Evolutionary conservation across 2,888 invertebrate species (phyloP).

Genomic region (Schrankia costaestrigalis): DNA sequence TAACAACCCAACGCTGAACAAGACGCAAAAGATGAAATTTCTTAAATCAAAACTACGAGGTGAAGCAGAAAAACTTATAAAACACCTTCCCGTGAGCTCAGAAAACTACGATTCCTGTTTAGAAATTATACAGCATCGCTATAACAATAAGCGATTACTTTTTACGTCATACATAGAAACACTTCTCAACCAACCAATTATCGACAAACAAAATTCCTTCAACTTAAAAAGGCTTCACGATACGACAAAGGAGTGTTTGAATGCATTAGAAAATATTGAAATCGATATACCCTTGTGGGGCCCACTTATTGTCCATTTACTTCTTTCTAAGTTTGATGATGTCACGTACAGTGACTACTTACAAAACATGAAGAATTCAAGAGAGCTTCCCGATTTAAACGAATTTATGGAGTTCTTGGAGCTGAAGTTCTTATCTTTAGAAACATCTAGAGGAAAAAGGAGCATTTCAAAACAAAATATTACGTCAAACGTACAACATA

Average conservation of each 20-base stretch:
- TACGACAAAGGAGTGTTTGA: slow-evolving; percentile 1
- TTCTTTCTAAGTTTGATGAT: neutral
- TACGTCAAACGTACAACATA: too few relatives aligned
- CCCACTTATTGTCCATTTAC: neutral
- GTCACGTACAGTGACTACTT: neutral
- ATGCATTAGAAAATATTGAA: neutral
- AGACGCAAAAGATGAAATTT: too few relatives aligned
- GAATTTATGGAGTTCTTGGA: neutral
- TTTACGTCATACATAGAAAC: slow-evolving; percentile 5
- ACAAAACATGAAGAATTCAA: neutral
- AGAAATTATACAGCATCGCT: slow-evolving; percentile 2
- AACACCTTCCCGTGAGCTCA: neutral
- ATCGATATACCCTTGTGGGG: neutral
- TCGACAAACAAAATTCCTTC: neutral
- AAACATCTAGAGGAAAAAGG: neutral
- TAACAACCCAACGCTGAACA: neutral
- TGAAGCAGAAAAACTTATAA: neutral
- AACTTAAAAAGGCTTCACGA: slow-evolving; percentile 3
- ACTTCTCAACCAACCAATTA: slow-evolving; percentile 1
- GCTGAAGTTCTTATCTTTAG: neutral
- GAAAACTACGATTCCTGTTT: slow-evolving; percentile 1
- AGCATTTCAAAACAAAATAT: too few relatives aligned
- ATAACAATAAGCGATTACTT: slow-evolving; percentile 3
- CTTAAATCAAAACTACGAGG: neutral
- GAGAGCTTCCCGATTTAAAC: neutral